These are phyloP conservation scores for Xanthostigma xanthostigma DNA, from an alignment of 2,888 invertebrate genomes.

Conservation along the genomic window DNA sequence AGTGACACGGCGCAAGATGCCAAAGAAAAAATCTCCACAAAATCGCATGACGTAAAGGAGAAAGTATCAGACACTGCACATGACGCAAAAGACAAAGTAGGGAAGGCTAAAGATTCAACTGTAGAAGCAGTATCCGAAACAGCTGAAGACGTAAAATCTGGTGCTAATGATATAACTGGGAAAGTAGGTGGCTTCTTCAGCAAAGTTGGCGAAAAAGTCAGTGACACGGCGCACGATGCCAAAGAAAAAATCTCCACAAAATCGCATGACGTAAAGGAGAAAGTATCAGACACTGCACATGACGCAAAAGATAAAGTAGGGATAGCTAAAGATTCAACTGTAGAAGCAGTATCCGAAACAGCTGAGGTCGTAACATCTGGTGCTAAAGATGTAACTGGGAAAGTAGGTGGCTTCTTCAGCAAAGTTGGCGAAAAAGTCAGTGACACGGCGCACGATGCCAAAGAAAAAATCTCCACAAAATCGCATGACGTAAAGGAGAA, in stretches of 20 bases:
- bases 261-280: no score
- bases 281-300: not conserved
- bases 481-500: conserved; percentile 11
- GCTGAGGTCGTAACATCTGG: conserved; percentile 1
- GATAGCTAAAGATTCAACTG: not conserved
- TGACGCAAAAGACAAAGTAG: conserved; percentile 3
- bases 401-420: conserved; percentile 18
- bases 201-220: conserved; percentile 10
- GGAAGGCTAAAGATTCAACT: not conserved
- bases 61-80: not conserved
- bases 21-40: conserved; percentile 1
- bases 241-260: no score
- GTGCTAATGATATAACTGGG: conserved; percentile 8
- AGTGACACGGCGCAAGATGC: conserved; percentile 8
- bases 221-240: not conserved
- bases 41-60: not conserved
- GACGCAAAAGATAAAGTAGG: conserved; percentile 1
- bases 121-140: conserved; percentile 8
- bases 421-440: conserved; percentile 7
- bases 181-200: conserved; percentile 11
- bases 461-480: not conserved
- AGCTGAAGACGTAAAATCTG: conserved; percentile 9
- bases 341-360: not conserved
- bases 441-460: conserved; percentile 2
- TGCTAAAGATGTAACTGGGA: conserved; percentile 11